Evolutionary conservation across 1,140 invertebrate genomes (phyloP).

Genomic region (Batillaria attramentaria): DNA sequence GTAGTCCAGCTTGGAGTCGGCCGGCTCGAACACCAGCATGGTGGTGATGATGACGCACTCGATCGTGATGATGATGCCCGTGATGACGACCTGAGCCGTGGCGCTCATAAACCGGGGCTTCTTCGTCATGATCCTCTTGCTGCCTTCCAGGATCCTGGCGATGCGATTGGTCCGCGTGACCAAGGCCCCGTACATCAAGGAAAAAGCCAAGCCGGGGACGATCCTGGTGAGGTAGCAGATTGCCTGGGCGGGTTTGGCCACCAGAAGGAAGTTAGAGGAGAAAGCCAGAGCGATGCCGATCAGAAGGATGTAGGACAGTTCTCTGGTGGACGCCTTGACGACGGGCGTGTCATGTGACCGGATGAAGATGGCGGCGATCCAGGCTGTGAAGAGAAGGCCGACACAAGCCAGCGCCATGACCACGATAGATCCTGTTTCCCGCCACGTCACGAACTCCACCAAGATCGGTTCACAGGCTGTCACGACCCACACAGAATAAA

Average conservation of each 20-base stretch:
- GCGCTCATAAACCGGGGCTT: slow-evolving; percentile 81
- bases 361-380: slow-evolving; percentile 77
- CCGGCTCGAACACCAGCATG: slow-evolving; percentile 81
- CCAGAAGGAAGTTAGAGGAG: slow-evolving; percentile 79
- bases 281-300: slow-evolving; percentile 78
- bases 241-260: slow-evolving; percentile 80
- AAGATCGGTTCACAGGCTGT: slow-evolving; percentile 76
- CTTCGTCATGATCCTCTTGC: slow-evolving; percentile 84
- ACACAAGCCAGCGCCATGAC: slow-evolving; percentile 77
- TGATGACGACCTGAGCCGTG: slow-evolving; percentile 78
- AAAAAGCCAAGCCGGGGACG: slow-evolving; percentile 84
- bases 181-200: slow-evolving; percentile 87
- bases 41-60: slow-evolving; percentile 81
- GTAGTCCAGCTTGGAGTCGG: slow-evolving; percentile 78
- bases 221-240: slow-evolving; percentile 81
- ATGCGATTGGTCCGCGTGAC: slow-evolving; percentile 91
- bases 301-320: slow-evolving; percentile 85
- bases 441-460: slow-evolving; percentile 77
- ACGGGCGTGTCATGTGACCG: slow-evolving; percentile 84
- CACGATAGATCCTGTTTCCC: slow-evolving; percentile 76
- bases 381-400: slow-evolving; percentile 79
- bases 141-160: slow-evolving; percentile 85
- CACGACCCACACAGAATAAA: too few relatives aligned
- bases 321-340: slow-evolving; percentile 83
- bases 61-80: slow-evolving; percentile 79